These are phyloP conservation scores for Festucalex cinctus DNA, from an alignment of 2,113 vertebrate genomes.

Conservation along the genomic window DNA sequence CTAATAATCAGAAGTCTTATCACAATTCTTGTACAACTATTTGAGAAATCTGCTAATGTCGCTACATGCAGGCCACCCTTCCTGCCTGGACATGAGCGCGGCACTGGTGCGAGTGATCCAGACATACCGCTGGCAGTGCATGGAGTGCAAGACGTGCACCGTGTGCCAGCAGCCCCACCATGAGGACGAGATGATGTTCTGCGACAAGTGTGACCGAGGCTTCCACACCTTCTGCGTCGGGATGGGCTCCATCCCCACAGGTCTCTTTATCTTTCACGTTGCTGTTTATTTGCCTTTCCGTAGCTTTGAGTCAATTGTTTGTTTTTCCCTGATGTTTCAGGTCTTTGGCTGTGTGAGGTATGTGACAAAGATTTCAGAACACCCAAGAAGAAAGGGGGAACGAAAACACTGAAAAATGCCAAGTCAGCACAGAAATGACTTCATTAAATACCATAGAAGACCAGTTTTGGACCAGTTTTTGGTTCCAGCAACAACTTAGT, in stretches of 20 bases:
- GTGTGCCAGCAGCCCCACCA: constrained; percentile 95
- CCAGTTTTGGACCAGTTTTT: too few species aligned
- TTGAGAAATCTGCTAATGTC: constrained; percentile 1
- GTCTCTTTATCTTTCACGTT: constrained; percentile 71
- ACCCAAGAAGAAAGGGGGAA: constrained; percentile 87
- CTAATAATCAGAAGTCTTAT: too few species aligned
- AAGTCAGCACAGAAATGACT: constrained; percentile 64
- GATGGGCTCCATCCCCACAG: constrained; percentile 88
- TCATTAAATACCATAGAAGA: neutral
- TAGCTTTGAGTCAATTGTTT: neutral
- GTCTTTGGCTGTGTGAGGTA: constrained; percentile 95
- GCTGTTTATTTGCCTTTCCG: neutral
- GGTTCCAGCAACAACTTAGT: too few species aligned
- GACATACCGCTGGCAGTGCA: constrained; percentile 98
- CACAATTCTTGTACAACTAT: neutral
- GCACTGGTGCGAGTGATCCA: constrained; percentile 90
- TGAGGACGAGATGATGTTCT: constrained; percentile 99
- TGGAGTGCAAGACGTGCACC: constrained; percentile 98
- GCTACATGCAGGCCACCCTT: constrained; percentile 86
- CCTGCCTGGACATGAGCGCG: constrained; percentile 92
- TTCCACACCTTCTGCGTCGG: constrained; percentile 98
- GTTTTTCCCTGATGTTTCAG: constrained; percentile 65
- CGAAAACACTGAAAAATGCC: constrained; percentile 85
- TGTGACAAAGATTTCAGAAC: constrained; percentile 83
- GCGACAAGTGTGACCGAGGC: constrained; percentile 95